Evolutionary conservation across 2,797 vertebrate species (phyloP), one percentile per base, ranked within the genome.

Genomic region (Darevskia nairensis): DNA sequence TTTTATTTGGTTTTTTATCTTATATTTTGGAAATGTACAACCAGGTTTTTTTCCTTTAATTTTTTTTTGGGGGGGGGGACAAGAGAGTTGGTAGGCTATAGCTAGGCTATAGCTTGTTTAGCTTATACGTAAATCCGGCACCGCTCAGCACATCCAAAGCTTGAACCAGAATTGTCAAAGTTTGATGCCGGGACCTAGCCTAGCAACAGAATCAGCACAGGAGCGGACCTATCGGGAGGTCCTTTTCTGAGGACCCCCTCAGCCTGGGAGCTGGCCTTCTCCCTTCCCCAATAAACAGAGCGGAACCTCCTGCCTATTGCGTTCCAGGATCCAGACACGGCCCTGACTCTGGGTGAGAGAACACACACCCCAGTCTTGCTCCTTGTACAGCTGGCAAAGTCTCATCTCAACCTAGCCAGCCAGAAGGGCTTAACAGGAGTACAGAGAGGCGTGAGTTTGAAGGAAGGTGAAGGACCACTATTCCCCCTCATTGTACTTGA

Each of bases 401-500:
- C 19, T 4, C 78, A 59, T 2, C 50, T 55, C 78, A 91, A 88
- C 15, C 29, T 29, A 50, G 46, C 84, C 69, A 91, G 78, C 84
- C 85, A 88, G 68, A 85, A 71, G 78, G 89, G 61, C 46, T 29
- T 90, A 39, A 71, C 1, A 61, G 19, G 61, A 66, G 81, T 64
- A 46, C 71, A 27, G 15, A 81, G 55, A 2, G 39, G 19, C 82
- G 44, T 84, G 75, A 88, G 39, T 4, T 27, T 35, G 79, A 61
- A 89, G 8, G 8, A 93, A 92, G 82, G 89, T 64, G 88, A 80
- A 64, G 35, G 88, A 81, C 35, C 59, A 7, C 0, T 71, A 55
- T 89, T 90, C 46, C 86, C 27, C 72, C 35, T 84, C 86, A 84
- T 79, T n/a, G 66, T 80, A 0, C 85, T 89, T 88, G 89, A 80